Evolutionary conservation across 2,113 vertebrate species (phyloP).

Genomic region (Antechinus stuartii): DNA sequence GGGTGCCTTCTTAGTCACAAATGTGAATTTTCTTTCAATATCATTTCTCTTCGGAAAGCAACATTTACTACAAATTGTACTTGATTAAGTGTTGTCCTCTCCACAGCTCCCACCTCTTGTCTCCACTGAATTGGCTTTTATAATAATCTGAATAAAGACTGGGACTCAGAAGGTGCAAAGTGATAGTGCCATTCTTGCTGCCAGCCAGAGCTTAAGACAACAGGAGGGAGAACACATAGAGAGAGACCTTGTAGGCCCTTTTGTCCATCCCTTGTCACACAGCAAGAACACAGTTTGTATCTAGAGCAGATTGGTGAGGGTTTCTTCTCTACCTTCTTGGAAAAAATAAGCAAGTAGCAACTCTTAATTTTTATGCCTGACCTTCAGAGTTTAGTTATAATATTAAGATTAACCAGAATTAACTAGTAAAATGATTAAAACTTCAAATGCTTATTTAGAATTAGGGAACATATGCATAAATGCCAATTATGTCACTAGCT

Average conservation of each 20-base stretch:
- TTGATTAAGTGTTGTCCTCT: not conserved
- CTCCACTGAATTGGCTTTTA: not conserved
- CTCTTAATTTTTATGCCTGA: not conserved
- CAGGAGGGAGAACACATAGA: not conserved
- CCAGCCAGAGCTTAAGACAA: not conserved
- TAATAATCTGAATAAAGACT: not conserved
- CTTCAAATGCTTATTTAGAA: not conserved
- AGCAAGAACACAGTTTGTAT: too few relatives aligned
- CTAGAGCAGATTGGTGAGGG: not conserved
- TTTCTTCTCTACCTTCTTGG: not conserved
- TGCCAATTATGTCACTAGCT: not conserved
- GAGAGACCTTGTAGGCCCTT: not conserved
- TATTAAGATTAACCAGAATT: not conserved
- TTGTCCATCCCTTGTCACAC: not conserved
- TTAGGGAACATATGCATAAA: not conserved
- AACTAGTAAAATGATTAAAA: not conserved
- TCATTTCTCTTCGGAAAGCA: not conserved
- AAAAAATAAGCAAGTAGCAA: not conserved
- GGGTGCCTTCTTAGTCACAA: not conserved
- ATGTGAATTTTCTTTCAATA: too few relatives aligned
- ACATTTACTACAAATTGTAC: accelerated
- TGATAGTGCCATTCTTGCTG: too few relatives aligned
- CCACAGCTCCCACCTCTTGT: not conserved
- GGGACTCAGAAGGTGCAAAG: not conserved
- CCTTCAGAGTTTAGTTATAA: not conserved